Evolutionary conservation across 1,140 invertebrate species (phyloP).

Genomic region (Plutomurus gul): DNA sequence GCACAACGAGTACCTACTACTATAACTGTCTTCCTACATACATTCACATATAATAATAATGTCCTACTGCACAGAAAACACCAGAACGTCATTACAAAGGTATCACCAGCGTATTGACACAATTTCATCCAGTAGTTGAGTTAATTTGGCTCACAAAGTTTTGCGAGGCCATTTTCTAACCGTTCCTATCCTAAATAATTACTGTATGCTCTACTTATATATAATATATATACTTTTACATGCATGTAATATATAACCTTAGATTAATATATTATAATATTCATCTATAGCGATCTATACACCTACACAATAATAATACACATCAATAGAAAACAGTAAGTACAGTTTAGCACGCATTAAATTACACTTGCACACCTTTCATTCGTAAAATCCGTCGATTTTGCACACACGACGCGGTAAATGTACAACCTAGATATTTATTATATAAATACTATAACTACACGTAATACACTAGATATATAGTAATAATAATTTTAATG

Average conservation of each 20-base stretch:
- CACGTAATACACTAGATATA: too few species aligned
- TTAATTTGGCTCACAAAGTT: neutral
- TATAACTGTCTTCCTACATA: neutral
- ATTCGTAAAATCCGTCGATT: too few species aligned
- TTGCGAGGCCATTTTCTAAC: neutral
- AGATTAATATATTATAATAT: neutral
- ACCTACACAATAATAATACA: neutral
- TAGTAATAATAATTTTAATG: too few species aligned
- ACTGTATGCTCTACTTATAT: neutral
- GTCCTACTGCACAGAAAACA: neutral
- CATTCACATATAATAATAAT: neutral
- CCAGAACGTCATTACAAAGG: neutral
- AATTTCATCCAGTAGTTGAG: conserved; percentile 20
- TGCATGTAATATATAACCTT: neutral
- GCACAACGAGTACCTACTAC: neutral
- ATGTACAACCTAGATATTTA: too few species aligned
- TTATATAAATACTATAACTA: too few species aligned
- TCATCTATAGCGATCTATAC: neutral
- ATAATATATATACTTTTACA: neutral
- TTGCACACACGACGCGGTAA: too few species aligned
- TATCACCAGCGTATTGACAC: conserved; percentile 22
- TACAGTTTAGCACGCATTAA: neutral
- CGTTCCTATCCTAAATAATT: neutral
- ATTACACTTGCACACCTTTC: neutral
- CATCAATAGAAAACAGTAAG: neutral